Evolutionary conservation across 2,113 vertebrate genomes (phyloP).

Genomic region (Tenrec ecaudatus): DNA sequence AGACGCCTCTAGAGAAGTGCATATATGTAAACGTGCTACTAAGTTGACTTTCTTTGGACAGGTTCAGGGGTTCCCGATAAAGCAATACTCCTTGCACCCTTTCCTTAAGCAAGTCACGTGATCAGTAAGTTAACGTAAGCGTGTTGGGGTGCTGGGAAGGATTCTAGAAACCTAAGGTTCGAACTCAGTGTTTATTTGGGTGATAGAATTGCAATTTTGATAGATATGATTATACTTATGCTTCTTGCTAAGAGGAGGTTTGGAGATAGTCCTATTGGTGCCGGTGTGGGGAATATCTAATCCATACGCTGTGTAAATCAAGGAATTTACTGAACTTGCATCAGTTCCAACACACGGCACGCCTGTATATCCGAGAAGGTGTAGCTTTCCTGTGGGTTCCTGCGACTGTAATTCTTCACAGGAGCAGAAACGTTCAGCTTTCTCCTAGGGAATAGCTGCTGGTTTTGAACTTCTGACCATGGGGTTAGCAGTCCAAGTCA

Average conservation of each 20-base stretch:
- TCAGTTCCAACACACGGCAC: too few relatives aligned
- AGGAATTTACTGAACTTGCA: too few relatives aligned
- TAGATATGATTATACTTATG: background rate
- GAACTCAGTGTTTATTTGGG: background rate
- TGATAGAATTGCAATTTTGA: background rate
- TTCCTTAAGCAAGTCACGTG: background rate
- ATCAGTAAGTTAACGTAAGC: background rate
- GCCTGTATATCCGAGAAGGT: too few relatives aligned
- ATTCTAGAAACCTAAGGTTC: background rate
- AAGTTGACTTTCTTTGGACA: background rate
- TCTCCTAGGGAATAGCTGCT: too few relatives aligned
- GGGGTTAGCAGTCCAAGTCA: too few relatives aligned
- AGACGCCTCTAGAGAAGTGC: background rate
- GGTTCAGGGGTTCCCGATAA: background rate
- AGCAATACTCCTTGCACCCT: background rate
- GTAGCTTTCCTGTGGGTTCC: too few relatives aligned
- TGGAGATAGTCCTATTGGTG: background rate
- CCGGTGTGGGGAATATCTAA: too few relatives aligned
- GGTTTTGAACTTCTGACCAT: too few relatives aligned
- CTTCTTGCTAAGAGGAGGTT: background rate
- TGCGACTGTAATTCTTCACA: too few relatives aligned
- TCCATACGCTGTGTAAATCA: too few relatives aligned
- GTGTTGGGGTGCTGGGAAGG: background rate
- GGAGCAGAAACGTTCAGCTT: too few relatives aligned
- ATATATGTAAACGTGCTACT: background rate